Base-by-base conservation (phyloP, 1,140 invertebrate species). In the Apocrypta bakeri region DNA sequence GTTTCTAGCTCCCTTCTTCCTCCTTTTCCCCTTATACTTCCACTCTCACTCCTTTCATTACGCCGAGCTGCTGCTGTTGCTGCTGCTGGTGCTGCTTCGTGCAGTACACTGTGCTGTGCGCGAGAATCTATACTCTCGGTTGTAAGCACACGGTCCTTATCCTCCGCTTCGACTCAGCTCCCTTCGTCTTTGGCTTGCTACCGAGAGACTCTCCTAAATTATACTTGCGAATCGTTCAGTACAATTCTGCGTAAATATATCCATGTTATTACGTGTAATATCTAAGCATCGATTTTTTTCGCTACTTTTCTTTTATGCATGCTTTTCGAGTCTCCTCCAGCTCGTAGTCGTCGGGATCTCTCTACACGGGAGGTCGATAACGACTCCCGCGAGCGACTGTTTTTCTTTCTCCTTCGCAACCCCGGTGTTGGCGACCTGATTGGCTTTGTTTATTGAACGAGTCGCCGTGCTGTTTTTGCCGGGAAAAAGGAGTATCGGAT, bases 11-110 rank as follows among this genome's bases (percentile, higher is more conserved):
- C 40, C 31, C 40, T 64, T 78, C 37, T 42, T 68, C 24, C 42
- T 37, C 27, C n/a, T 24, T 80, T 63, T 29, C 48, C 61, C 31
- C 24, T 25, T 63, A 33, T 42, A 11, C 48, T 33, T 27, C 76
- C 6, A 27, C 76, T 37, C 63, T 12, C 68, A 17, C 68, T 79
- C 37, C 68, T 79, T 72, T 72, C 78, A 79, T 79, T 61, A 69
- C 77, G 68, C 68, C 29, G 48, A 56, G 48, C 48, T 56, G 42
- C 14, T 48, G 48, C 56, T n/a, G 56, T 14, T 14, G 56, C 56
- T n/a, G 14, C 56, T n/a, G n/a, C 56, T n/a, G 56, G 40, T 4
- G 25, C 42, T 29, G 56, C n/a, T 17, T 21, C 29, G 7, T 69
- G 31, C 31, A 17, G 11, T 21, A 69, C 9, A 33, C 21, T 17